Evolutionary conservation across 2,888 invertebrate species (phyloP), one percentile per base, ranked within the genome.

Genomic region (Nebria salina): DNA sequence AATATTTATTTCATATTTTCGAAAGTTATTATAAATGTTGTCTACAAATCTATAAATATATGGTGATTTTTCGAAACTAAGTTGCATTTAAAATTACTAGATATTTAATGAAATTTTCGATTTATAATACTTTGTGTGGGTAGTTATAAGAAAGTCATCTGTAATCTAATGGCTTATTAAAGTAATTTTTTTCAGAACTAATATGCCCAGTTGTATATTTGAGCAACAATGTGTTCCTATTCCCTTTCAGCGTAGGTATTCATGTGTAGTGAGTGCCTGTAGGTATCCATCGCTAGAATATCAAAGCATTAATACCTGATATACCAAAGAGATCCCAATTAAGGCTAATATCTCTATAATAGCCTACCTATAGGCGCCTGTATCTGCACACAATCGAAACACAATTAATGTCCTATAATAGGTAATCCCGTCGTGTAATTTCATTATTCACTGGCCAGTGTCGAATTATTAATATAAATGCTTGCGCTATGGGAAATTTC

Each of bases 381-480:
- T 82, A 82, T 83, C 82, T 81, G 82, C 81, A 82, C 76, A 82
- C 83, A 83, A 83, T 84, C 82, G 83, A 84, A 84, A 83, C 84
- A 84, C 77, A 77, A 77, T 77, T 77, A 77, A 77, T 77, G 77
- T 72, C 54, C 72, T 77, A 72, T 77, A 77, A 77, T 77, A 77
- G 77, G 65, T 82, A 72, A 81, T 81, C 80, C 75, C 72, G 77
- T 73, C 72, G 79, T 75, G 64, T 82, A 66, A 75, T 80, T 76
- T 82, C 77, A 77, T 82, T 77, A 64, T 80, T 82, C 74, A 77
- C 77, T 70, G 82, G 77, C 65, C 77, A 77, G 72, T 64, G 77
- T 77, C 73, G 72, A 77, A 77, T 77, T 77, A 77, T 77, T 77
- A 77, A 77, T 77, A 77, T 77, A 77, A 77, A 77, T 77, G 77